Evolutionary conservation across 2,888 invertebrate species (phyloP), one percentile per base, ranked within the genome.

Genomic region (Nomada fucata): DNA sequence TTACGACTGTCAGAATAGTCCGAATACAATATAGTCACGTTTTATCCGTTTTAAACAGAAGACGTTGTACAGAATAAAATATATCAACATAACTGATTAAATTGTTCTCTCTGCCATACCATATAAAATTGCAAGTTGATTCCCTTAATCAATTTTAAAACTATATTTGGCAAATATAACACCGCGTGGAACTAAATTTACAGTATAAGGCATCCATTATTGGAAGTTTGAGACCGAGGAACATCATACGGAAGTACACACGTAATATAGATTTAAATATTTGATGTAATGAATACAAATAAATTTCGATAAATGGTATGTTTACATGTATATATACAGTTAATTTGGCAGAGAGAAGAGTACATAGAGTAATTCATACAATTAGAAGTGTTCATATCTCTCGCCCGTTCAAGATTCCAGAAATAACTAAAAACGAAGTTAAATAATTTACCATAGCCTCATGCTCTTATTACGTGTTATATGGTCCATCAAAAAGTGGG

Each of bases 331-430:
- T 77, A 61, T 78, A 67, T 84, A 88, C 61, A 85, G 42, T 79
- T 79, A 59, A 85, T 80, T 86, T 83, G 82, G 82, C 87, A 87
- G 79, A 88, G 84, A 87, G 80, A 78, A 76, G 50, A 73, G 77
- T 70, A 73, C 69, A 47, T 65, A 76, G 44, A 42, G 15, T 73
- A 57, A 64, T 55, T 20, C n/a, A 65, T 57, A 18, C n/a, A 63
- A 47, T 44, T 20, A 36, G 50, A 15, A 70, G 11, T 36, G 9
- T 50, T 20, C 29, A 9, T 73, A 73, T n/a, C 29, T 64, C 20
- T 57, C 55, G n/a, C n/a, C 7, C 5, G 20, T 29, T 64, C 20
- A 29, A 70, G 20, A 36, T 57, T 15, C 2, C 11, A 44, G 55
- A 36, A 36, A 44, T 42, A 20, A 55, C 9, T 55, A 42, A 29